Conservation (phyloP, 1,140 invertebrate genomes). For the Sycophila sp. region DNA sequence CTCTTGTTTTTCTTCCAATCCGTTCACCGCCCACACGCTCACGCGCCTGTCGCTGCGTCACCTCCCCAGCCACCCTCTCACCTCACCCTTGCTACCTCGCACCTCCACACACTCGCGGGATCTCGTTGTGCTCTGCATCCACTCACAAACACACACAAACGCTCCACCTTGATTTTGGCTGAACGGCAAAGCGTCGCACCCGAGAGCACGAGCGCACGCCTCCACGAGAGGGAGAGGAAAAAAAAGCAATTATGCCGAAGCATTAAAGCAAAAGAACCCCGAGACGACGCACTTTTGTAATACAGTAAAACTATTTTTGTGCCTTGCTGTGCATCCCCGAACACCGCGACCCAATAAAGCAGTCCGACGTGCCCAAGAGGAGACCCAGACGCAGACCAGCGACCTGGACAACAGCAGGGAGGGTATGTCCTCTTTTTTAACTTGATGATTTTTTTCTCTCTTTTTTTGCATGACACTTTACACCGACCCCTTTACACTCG, state of each 20-base stretch:
- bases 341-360: constrained; percentile 50
- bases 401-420: constrained; percentile 59
- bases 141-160: no score
- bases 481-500: background rate
- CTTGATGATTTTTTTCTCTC: constrained; percentile 20
- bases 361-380: constrained; percentile 57
- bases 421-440: constrained; percentile 53
- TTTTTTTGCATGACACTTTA: background rate
- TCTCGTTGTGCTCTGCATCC: constrained; percentile 23
- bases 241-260: background rate
- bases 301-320: constrained; percentile 55
- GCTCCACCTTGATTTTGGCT: constrained; percentile 31
- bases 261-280: constrained; percentile 38
- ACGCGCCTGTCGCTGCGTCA: no score
- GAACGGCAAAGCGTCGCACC: background rate
- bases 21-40: no score
- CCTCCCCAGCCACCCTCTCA: background rate
- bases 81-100: background rate
- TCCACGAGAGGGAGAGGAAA: background rate
- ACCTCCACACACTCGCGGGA: background rate
- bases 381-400: constrained; percentile 57
- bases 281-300: constrained; percentile 41
- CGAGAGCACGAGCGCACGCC: constrained; percentile 12
- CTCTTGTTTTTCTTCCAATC: no score
- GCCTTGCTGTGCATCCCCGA: constrained; percentile 51